A percentile compares a stretch with the other conserved stretches of the same genome.
These are phyloP conservation scores for Spodoptera picta DNA, from an alignment of 2,888 invertebrate genomes.

Conservation along the genomic window DNA sequence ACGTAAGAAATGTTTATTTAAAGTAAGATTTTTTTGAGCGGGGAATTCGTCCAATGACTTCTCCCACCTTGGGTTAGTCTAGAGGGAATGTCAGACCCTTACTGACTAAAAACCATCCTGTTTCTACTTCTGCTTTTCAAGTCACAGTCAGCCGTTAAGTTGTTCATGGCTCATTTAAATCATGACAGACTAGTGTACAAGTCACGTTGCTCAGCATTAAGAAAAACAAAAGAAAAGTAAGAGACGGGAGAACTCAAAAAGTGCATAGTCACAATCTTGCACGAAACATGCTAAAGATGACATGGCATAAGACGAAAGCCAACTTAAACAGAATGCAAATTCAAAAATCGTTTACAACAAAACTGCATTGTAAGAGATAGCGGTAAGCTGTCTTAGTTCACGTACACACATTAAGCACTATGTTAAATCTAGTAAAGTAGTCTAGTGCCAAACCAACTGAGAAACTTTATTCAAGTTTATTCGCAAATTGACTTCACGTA, in stretches of 20 bases:
- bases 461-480: slow-evolving; percentile 86
- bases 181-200: too few species aligned
- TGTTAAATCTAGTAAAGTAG: slow-evolving; percentile 72
- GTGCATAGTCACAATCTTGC: slow-evolving; percentile 17
- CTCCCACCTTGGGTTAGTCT: too few species aligned
- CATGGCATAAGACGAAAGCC: slow-evolving; percentile 24
- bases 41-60: too few species aligned
- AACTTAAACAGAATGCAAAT: slow-evolving; percentile 51
- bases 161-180: too few species aligned
- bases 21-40: too few species aligned
- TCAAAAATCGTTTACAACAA: slow-evolving; percentile 53
- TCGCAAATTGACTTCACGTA: slow-evolving; percentile 88
- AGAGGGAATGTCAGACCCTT: too few species aligned
- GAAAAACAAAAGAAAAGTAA: too few species aligned
- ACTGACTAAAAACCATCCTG: too few species aligned
- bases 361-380: slow-evolving; percentile 59
- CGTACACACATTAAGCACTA: slow-evolving; percentile 73
- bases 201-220: too few species aligned
- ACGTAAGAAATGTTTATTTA: too few species aligned
- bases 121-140: too few species aligned
- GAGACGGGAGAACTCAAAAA: not conserved
- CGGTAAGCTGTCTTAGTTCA: slow-evolving; percentile 63
- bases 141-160: too few species aligned
- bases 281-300: slow-evolving; percentile 18
- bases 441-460: slow-evolving; percentile 77